A percentile compares a stretch with the other conserved stretches of the same genome.
phyloP scores from a whole-genome alignment of 2,113 vertebrate species.

The Ptilonorhynchus violaceus region DNA sequence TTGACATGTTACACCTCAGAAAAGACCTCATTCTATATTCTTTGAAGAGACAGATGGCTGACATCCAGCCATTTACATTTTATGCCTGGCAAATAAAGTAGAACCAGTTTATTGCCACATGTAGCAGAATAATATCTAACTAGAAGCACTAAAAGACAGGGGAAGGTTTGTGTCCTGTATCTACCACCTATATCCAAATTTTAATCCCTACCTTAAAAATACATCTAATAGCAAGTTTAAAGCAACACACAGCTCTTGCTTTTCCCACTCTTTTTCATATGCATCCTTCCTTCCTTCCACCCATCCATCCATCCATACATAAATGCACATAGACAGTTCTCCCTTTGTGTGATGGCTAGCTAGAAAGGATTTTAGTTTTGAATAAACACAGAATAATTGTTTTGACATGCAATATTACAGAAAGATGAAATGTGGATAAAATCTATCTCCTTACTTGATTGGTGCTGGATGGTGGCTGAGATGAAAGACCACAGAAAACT shows the following conservation, averaged over 20 bases:
- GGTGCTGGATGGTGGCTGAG: constrained; percentile 73
- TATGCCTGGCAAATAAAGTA: not conserved
- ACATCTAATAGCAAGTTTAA: not conserved
- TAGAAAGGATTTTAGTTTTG: not conserved
- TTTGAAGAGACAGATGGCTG: constrained; percentile 9
- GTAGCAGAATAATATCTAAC: not conserved
- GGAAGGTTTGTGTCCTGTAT: not conserved
- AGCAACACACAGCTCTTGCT: not conserved
- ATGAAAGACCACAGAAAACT: constrained; percentile 64
- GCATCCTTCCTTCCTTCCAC: not conserved
- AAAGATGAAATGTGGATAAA: not conserved
- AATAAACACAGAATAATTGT: not conserved
- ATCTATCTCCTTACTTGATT: constrained; percentile 73
- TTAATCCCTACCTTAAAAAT: not conserved
- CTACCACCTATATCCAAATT: not conserved
- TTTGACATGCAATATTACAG: not conserved
- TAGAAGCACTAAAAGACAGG: not conserved
- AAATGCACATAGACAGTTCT: not conserved
- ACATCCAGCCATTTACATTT: constrained; percentile 47
- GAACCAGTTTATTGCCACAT: not conserved
- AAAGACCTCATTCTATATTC: constrained; percentile 46
- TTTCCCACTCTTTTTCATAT: not conserved
- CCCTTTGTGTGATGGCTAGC: not conserved
- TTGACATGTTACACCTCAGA: constrained; percentile 18
- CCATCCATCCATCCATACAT: not conserved